Evolutionary conservation across 2,888 invertebrate species (phyloP), one percentile per base, ranked within the genome.

Genomic region (Acleris laterana): DNA sequence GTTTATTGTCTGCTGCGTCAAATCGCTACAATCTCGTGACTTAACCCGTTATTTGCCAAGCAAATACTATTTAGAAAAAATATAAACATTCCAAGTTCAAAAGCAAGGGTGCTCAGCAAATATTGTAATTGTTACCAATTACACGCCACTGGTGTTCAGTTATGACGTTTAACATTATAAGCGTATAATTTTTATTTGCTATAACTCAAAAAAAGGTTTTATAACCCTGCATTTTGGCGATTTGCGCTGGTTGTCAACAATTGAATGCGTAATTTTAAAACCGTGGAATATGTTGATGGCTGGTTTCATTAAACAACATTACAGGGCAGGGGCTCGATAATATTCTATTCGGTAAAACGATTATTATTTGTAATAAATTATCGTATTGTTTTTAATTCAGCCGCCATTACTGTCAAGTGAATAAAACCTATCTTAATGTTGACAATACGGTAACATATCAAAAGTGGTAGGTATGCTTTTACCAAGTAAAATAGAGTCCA

Each of bases 71-170:
- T 71, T 74, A 76, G 79, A 83, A 83, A 84, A 77, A 74, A 72
- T 72, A 69, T 76, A 81, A 81, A 84, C 80, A 80, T 71, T 58
- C 75, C 77, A 77, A 85, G 83, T 83, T 81, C 83, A 74, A 75
- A 78, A 82, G 81, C 81, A 79, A 77, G 69, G 72, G 63, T 68
- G 63, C 57, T 74, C 73, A 71, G 79, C 85, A 88, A 89, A 89
- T 88, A 88, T 81, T 82, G 83, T 84, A 82, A 88, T 84, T 84
- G 89, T 86, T 85, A 86, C 84, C 85, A 87, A 89, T 90, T 90
- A 84, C 82, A 87, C 82, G 71, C 80, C 77, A 73, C 78, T 83
- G 80, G 78, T 77, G 75, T 70, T 65, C 58, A 51, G 56, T 56
- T 64, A 22, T 49, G 49, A 25, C 55, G 20, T 49, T 52, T 28